phyloP scores from a whole-genome alignment of 2,797 vertebrate genomes.

The Tokudaia tokunoshimensis region DNA sequence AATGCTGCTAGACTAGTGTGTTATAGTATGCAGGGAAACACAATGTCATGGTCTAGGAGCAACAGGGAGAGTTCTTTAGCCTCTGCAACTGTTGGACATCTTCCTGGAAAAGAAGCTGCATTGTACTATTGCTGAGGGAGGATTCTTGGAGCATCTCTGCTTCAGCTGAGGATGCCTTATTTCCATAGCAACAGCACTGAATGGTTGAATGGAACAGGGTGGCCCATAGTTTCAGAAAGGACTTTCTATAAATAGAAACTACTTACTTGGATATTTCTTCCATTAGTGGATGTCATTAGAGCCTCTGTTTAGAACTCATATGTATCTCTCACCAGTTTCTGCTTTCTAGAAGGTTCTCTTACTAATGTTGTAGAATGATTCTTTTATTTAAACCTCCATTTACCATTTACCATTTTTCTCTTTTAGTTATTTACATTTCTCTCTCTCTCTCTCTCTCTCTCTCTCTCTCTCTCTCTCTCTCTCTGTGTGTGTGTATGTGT shows the following conservation, averaged over 20 bases:
- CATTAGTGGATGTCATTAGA: constrained; percentile 1
- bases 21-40: background rate
- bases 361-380: constrained; percentile 15
- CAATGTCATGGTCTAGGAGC: background rate
- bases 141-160: background rate
- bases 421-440: background rate
- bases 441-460: background rate
- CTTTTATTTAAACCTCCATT: background rate
- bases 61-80: background rate
- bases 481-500: background rate
- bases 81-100: background rate
- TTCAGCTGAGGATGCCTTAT: constrained; percentile 4
- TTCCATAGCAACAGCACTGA: constrained; percentile 55
- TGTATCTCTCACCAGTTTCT: background rate
- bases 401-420: background rate
- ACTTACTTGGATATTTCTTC: background rate
- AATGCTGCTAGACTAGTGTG: background rate
- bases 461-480: background rate
- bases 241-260: constrained; percentile 38
- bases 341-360: background rate
- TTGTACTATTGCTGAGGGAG: background rate
- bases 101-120: background rate
- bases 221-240: constrained; percentile 29
- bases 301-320: background rate
- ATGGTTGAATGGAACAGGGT: background rate